Conservation (phyloP, 2,797 vertebrate species). For the Cynopterus sphinx region DNA sequence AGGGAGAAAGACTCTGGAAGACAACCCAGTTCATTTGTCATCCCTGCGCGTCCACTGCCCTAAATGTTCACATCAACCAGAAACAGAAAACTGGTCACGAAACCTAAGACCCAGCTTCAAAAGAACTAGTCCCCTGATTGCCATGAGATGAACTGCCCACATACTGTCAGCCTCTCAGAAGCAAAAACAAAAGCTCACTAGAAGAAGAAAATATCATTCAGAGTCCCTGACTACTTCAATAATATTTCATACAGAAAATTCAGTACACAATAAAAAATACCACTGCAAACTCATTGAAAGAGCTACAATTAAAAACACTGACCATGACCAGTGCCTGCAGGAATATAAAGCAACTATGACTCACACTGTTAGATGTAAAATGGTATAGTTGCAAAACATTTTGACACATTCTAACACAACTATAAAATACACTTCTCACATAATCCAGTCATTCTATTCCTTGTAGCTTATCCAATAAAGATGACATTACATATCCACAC, state of each 20-base stretch:
- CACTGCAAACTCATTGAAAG: not conserved
- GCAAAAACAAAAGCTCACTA: not conserved
- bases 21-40: not conserved
- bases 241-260: slow-evolving; percentile 16
- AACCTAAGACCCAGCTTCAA: not conserved
- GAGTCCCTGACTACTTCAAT: not conserved
- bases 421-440: not conserved
- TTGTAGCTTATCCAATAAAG: not conserved
- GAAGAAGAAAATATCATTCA: not conserved
- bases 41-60: not conserved
- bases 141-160: not conserved
- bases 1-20: not conserved
- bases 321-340: not conserved
- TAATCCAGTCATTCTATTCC: not conserved
- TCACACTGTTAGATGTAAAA: not conserved
- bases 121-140: not conserved
- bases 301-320: not conserved
- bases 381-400: not conserved
- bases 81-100: not conserved
- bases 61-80: not conserved
- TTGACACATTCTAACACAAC: not conserved
- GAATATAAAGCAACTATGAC: not conserved
- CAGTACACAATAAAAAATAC: not conserved
- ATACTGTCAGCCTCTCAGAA: not conserved
- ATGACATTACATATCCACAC: not conserved